These are phyloP conservation scores for Leptopterna dolabrata DNA, from an alignment of 2,888 invertebrate genomes.

Conservation along the genomic window DNA sequence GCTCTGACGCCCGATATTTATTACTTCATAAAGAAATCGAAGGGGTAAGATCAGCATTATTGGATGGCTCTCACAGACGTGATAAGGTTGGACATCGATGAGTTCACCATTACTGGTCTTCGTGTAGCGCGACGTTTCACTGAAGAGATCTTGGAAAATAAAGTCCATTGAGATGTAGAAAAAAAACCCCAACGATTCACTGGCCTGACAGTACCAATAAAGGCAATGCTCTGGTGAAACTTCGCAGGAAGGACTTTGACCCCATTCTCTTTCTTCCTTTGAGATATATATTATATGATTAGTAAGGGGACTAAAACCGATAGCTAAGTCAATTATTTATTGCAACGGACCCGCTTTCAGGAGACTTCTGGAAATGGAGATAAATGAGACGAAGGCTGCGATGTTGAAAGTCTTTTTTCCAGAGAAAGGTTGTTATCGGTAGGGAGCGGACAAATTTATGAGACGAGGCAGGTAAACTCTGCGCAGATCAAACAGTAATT, in stretches of 20 bases:
- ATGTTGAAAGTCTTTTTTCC: no score
- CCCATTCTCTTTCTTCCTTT: background rate
- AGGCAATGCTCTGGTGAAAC: background rate
- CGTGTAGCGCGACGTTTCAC: background rate
- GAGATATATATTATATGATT: background rate
- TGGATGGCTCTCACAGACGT: background rate
- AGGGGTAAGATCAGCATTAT: background rate
- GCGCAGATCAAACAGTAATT: no score
- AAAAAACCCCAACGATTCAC: background rate
- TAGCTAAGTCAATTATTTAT: background rate
- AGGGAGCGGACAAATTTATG: no score
- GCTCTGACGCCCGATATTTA: background rate
- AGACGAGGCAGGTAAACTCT: no score
- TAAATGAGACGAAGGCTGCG: background rate
- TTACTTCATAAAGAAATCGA: conserved; percentile 11
- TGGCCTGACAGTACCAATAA: background rate
- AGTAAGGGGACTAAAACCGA: background rate
- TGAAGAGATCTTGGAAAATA: background rate
- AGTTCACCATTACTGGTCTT: background rate
- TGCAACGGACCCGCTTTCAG: background rate
- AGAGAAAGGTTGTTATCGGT: no score
- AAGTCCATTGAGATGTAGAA: background rate
- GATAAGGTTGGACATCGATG: background rate
- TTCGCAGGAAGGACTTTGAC: background rate
- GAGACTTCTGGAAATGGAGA: background rate